Evolutionary conservation across 2,113 vertebrate species (phyloP), one percentile per base, ranked within the genome.

Genomic region (Vidua macroura): DNA sequence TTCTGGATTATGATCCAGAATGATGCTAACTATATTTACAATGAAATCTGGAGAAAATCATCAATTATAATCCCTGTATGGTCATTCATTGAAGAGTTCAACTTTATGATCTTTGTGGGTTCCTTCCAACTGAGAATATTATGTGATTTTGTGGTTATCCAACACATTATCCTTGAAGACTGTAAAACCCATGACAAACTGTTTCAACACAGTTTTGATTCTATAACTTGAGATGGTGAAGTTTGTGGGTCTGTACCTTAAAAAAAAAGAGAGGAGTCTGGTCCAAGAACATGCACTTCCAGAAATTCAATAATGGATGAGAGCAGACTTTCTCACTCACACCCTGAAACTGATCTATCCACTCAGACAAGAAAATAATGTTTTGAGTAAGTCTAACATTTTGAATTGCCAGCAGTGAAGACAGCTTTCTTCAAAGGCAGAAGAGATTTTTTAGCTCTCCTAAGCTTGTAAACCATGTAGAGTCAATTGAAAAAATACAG

Each of bases 361-460:
- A 72, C 62, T 73, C 44, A 87, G 92, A 79, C 44, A 76, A 56
- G 44, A 68, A 95, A 95, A 90, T 52, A n/a, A 27, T 25, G 10
- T 73, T 96, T 87, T 79, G 66, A 85, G n/a, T 41, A 82, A 89
- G 37, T 37, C 66, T 83, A 92, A 73, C 49, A n/a, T 64, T 94
- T 73, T 64, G 44, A 87, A 84, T 85, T 73, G 20, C 48, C 41
- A 52, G 28, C 75, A 73, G 10, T 27, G 58, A 68, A 81, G 83
- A 79, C 27, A 93, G 24, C 35, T 82, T 87, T 87, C 62, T 79
- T 53, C 31, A 69, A 82, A 82, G 43, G n/a, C 68, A 88, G 62
- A 37, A 9, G 74, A 44, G 35, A 67, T 60, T 62, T 75, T 93
- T 90, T 83, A 87, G 39, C 31, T 74, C 27, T 37, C 20, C 56